Evolutionary conservation across 2,888 invertebrate species (phyloP).

Genomic region (Neoitamus cyanurus): DNA sequence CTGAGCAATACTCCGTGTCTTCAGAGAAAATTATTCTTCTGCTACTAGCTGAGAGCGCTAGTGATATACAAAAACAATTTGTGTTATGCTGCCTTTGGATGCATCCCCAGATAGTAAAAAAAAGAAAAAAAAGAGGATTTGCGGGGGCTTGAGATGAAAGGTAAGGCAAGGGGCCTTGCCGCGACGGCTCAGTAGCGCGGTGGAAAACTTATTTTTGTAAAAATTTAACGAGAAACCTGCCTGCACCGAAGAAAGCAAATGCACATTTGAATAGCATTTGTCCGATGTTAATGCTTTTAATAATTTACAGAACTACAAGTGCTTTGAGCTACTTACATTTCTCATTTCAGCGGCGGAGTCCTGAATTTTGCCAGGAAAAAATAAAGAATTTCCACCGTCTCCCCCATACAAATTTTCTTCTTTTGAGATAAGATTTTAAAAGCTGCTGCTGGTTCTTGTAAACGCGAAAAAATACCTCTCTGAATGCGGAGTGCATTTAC

Average conservation of each 20-base stretch:
- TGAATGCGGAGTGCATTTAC: conserved; percentile 15
- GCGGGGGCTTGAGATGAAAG: neutral
- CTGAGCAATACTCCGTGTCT: neutral
- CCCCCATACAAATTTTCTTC: neutral
- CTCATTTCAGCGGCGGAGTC: neutral
- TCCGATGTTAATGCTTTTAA: neutral
- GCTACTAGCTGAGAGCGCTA: neutral
- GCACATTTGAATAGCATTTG: conserved; percentile 5
- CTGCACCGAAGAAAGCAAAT: neutral
- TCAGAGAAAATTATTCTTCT: neutral
- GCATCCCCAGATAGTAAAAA: neutral
- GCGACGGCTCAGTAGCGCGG: neutral
- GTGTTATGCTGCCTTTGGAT: neutral
- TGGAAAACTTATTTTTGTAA: neutral
- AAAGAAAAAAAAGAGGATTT: neutral
- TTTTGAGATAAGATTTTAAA: conserved; percentile 5
- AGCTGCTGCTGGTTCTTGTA: neutral
- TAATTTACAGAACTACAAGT: neutral
- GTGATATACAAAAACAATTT: neutral
- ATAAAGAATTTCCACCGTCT: neutral
- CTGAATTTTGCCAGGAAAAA: neutral
- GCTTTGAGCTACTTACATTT: conserved; percentile 5
- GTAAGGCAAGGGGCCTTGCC: neutral
- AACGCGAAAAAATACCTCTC: neutral
- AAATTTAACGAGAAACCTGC: neutral